These are phyloP conservation scores for Cheirogaleus medius DNA, from an alignment of 2,113 vertebrate species.

Conservation along the genomic window DNA sequence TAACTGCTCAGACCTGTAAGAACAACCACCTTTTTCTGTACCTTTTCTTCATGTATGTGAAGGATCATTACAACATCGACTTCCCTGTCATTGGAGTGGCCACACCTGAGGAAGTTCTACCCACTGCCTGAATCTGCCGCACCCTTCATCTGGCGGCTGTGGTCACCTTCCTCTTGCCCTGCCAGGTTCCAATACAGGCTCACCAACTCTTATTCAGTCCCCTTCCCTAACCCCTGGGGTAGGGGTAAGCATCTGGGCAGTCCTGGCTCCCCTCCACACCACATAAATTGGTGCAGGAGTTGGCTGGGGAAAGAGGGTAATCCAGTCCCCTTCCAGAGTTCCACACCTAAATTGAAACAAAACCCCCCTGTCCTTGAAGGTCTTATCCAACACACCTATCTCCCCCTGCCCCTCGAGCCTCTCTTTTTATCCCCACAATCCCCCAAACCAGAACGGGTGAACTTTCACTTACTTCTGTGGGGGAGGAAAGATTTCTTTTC, in stretches of 20 bases:
- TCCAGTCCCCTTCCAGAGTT: neutral
- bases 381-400: neutral
- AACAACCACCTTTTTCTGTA: neutral
- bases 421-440: neutral
- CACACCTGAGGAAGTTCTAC: neutral
- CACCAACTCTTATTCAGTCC: neutral
- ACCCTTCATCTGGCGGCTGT: neutral
- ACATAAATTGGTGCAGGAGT: neutral
- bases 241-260: neutral
- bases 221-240: neutral
- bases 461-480: neutral
- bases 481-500: neutral
- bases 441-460: neutral
- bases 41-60: neutral
- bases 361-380: neutral
- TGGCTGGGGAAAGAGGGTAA: neutral
- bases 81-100: neutral
- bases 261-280: neutral
- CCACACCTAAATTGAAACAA: neutral
- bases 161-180: neutral
- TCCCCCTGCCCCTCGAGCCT: neutral
- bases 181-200: neutral
- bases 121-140: neutral
- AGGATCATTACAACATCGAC: neutral
- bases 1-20: neutral